Conservation (phyloP, 2,888 invertebrate species). For the Sclerodermus sp. region DNA sequence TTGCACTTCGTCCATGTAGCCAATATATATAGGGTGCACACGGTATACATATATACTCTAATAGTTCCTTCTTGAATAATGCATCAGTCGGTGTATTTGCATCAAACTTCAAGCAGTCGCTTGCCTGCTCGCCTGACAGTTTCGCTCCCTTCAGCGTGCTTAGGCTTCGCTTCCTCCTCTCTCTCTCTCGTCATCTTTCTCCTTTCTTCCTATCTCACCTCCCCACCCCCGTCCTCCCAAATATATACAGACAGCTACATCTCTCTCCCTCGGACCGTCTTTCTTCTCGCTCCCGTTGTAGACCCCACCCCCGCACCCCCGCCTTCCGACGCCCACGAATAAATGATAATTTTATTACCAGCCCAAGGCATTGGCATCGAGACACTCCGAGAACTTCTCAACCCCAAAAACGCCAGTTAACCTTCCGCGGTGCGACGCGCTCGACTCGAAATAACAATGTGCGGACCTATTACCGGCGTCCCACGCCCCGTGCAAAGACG, state of each 20-base stretch:
- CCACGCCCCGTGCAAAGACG: conserved; percentile 15
- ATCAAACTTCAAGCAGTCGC: conserved; percentile 48
- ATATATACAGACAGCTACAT: too few species aligned
- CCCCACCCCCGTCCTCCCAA: too few species aligned
- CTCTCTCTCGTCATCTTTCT: too few species aligned
- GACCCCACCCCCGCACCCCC: conserved; percentile 11
- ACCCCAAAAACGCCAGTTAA: conserved; percentile 36
- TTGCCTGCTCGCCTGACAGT: conserved; percentile 22
- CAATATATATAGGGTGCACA: conserved; percentile 22
- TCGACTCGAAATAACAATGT: conserved; percentile 40
- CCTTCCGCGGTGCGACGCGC: conserved; percentile 25
- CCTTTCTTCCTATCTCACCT: too few species aligned
- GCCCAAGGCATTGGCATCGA: conserved; percentile 30
- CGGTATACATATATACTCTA: conserved; percentile 36
- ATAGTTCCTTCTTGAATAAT: conserved; percentile 52
- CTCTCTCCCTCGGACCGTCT: conserved; percentile 2
- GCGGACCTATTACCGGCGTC: conserved; percentile 31
- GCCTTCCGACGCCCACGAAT: conserved; percentile 34
- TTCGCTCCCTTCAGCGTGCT: conserved; percentile 3
- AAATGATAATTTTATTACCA: conserved; percentile 50
- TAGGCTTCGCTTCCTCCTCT: conserved; percentile 11
- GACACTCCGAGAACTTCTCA: conserved; percentile 32
- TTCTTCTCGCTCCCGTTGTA: conserved; percentile 9
- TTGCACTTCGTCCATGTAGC: conserved; percentile 35
- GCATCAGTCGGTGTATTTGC: conserved; percentile 49